Conservation (phyloP, 2,113 vertebrate species). For the Acrocephalus kingi region DNA sequence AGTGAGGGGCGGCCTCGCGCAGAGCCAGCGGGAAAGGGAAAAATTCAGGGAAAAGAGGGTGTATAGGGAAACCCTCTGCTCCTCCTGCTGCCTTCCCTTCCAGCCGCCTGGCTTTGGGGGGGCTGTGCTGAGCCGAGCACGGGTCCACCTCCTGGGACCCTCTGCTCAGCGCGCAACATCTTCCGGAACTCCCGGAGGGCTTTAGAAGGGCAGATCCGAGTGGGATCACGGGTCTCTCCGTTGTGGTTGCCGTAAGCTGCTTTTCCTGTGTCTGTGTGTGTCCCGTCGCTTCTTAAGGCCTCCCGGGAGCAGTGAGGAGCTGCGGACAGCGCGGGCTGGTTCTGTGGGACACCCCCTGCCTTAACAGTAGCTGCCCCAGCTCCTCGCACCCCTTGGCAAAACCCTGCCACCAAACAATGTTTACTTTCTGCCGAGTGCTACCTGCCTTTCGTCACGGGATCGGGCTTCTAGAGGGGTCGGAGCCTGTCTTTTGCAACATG, state of each 20-base stretch:
- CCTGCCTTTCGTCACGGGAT: neutral
- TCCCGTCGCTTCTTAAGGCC: neutral
- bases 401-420: rapidly evolving
- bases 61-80: rapidly evolving
- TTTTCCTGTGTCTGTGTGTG: neutral
- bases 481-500: neutral
- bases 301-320: neutral
- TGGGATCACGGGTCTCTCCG: rapidly evolving
- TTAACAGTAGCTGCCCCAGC: rapidly evolving
- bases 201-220: neutral
- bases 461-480: neutral
- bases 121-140: rapidly evolving
- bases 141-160: too few species aligned
- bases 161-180: neutral
- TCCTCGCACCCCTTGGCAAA: rapidly evolving
- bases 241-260: neutral
- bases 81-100: rapidly evolving
- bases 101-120: rapidly evolving
- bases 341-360: rapidly evolving
- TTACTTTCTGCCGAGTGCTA: rapidly evolving
- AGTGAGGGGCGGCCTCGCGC: neutral
- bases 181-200: neutral
- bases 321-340: rapidly evolving
- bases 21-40: neutral
- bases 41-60: neutral